Evolutionary conservation across 2,888 invertebrate species (phyloP).

Genomic region (Harpagoxenus sublaevis): DNA sequence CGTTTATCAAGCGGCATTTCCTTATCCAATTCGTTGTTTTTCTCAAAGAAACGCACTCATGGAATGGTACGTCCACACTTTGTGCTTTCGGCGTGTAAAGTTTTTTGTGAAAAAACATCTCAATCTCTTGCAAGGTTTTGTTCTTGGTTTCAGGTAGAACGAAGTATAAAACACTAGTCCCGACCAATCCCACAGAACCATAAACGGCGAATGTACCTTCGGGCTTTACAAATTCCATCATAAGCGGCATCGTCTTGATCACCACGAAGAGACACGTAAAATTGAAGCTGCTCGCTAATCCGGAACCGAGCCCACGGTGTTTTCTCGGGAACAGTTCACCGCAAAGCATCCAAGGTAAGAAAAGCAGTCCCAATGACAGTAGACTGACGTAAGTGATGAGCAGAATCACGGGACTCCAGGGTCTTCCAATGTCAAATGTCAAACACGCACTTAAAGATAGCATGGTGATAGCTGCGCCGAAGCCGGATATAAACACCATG

Average conservation of each 20-base stretch:
- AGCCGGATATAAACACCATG: conserved; percentile 89
- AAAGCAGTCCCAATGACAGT: conserved; percentile 89
- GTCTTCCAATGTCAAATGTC: conserved; percentile 86
- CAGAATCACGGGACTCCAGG: conserved; percentile 87
- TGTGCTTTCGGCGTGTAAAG: not conserved
- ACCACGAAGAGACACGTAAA: conserved; percentile 90
- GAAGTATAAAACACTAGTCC: conserved; percentile 88
- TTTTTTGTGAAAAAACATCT: conserved; percentile 87
- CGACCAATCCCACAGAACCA: conserved; percentile 88
- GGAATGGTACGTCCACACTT: conserved; percentile 74
- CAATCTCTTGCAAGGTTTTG: conserved; percentile 90
- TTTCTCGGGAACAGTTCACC: conserved; percentile 91
- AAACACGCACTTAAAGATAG: conserved; percentile 87
- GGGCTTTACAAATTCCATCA: conserved; percentile 88
- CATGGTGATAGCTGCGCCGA: conserved; percentile 89
- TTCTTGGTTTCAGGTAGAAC: conserved; percentile 91
- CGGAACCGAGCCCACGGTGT: conserved; percentile 90
- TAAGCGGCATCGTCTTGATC: conserved; percentile 90
- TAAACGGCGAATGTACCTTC: conserved; percentile 89
- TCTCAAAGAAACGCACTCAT: conserved; percentile 29
- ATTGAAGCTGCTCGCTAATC: conserved; percentile 89
- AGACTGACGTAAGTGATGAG: conserved; percentile 88
- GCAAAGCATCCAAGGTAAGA: conserved; percentile 92
- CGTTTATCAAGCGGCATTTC: not conserved
- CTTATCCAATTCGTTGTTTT: not conserved